Evolutionary conservation across 2,113 vertebrate genomes (phyloP).

Genomic region (Poeciliopsis retropinna): DNA sequence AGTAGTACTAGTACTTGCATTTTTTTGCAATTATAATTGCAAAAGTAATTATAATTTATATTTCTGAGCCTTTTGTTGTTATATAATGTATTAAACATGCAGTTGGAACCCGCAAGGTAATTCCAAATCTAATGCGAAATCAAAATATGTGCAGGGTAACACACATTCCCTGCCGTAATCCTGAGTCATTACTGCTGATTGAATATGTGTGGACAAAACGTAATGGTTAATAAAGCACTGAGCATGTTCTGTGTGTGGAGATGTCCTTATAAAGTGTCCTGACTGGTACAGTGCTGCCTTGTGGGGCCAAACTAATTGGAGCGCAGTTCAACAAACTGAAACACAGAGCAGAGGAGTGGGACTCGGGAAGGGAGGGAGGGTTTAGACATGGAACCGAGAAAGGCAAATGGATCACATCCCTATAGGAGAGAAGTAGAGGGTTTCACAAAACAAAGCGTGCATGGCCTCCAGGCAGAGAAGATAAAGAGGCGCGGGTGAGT

Average conservation of each 20-base stretch:
- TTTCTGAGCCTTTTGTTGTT: not conserved
- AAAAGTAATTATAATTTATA: not conserved
- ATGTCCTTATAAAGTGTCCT: constrained; percentile 57
- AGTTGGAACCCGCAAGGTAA: not conserved
- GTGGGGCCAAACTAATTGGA: constrained; percentile 62
- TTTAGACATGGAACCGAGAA: constrained; percentile 14
- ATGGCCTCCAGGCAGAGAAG: constrained; percentile 11
- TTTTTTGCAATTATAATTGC: too few species aligned
- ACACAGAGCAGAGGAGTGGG: constrained; percentile 29
- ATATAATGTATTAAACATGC: not conserved
- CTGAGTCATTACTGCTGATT: not conserved
- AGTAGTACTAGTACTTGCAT: too few species aligned
- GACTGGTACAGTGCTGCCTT: constrained; percentile 52
- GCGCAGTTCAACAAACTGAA: constrained; percentile 47
- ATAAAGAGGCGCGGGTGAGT: not conserved
- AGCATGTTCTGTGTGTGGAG: constrained; percentile 8
- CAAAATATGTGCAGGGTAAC: not conserved
- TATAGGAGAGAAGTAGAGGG: not conserved
- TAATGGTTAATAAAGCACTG: not conserved
- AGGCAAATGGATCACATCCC: constrained; percentile 22
- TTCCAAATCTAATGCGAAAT: not conserved
- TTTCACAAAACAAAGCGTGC: constrained; percentile 8
- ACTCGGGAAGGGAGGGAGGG: not conserved
- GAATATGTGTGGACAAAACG: not conserved
- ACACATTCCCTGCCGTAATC: not conserved